Base-by-base conservation (phyloP, 1,140 invertebrate species). In the Euborellia annulipes region DNA sequence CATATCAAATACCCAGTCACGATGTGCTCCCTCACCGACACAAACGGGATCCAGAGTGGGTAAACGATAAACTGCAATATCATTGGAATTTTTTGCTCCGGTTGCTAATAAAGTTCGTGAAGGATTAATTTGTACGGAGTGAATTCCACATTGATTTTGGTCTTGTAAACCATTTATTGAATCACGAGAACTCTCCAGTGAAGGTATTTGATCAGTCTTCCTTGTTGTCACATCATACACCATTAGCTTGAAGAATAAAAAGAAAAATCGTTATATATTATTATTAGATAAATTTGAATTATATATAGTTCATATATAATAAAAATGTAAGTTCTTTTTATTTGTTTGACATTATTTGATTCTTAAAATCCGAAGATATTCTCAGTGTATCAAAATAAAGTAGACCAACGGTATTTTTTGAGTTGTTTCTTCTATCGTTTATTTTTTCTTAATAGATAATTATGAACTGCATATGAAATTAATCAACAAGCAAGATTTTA, bases 1-100 rank as follows among this genome's bases (percentile, higher is more conserved):
- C 73, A 93, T 79, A 56, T 94, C 93, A 67, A 95, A 91, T 36
- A 94, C 85, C 80, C 89, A 92, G 62, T 96, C 91, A 58, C 78
- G 76, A 63, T 97, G 92, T 13, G 84, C 87, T 56, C 67, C 67
- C 69, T 95, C 89, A 3, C 91, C 91, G n/a, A 96, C 82, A 65
- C 84, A 92, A 17, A 95, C 76, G 3, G 91, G 91, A 66, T 95
- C 90, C 45, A 96, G 67, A 1, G 89, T 93, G 20, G 92, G 92
- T 54, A 96, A 64, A 55, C 80, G 75, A 62, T 96, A 96, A 43
- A 97, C 76, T 36, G 89, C 91, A 53, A 96, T 75, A 66, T 96
- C 90, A 57, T 87, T 87, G 13, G 87, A 87, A 67, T 92, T 90
- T 52, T 81, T 73, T 19, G 85, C 91, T 6, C 89, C 90, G 2